Percentiles rank a stretch among this genome's conserved stretches.
These are phyloP conservation scores for Emys orbicularis DNA, from an alignment of 2,797 vertebrate species.

Conservation along the genomic window DNA sequence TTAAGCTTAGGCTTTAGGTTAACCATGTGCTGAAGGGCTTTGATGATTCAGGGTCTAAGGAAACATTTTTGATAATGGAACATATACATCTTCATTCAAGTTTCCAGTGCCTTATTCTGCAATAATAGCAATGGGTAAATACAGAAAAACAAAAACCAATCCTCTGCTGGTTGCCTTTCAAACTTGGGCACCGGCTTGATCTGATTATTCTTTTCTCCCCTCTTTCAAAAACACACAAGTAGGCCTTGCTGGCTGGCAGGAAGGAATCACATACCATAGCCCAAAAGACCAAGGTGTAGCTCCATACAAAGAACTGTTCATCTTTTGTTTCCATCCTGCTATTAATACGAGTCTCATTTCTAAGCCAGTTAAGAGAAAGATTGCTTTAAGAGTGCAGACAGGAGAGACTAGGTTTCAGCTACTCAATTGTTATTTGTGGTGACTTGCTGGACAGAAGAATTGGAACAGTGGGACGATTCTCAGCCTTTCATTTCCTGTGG, in stretches of 20 bases:
- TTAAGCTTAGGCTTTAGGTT: no score
- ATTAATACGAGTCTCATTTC: conserved; percentile 17
- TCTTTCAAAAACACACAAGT: background rate
- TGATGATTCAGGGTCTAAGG: no score
- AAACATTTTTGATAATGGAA: background rate
- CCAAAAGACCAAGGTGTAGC: background rate
- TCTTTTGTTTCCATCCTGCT: background rate
- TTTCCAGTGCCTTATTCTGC: conserved; percentile 8
- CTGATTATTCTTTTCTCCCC: background rate
- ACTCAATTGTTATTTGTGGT: conserved; percentile 22
- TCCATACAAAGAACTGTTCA: background rate
- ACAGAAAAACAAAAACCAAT: background rate
- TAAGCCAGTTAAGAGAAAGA: conserved; percentile 11
- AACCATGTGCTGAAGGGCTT: no score
- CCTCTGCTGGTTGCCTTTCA: background rate
- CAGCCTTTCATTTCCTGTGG: conserved; percentile 63
- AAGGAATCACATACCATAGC: background rate
- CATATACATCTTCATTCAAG: background rate
- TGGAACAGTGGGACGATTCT: background rate
- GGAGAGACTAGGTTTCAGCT: background rate
- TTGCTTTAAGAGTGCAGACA: conserved; percentile 7
- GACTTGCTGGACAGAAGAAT: background rate
- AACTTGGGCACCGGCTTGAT: background rate
- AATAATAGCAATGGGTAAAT: background rate
- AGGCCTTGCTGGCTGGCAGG: background rate